Evolutionary conservation across 2,113 vertebrate genomes (phyloP), one percentile per base, ranked within the genome.

Genomic region (Nothobranchius kuhntae): DNA sequence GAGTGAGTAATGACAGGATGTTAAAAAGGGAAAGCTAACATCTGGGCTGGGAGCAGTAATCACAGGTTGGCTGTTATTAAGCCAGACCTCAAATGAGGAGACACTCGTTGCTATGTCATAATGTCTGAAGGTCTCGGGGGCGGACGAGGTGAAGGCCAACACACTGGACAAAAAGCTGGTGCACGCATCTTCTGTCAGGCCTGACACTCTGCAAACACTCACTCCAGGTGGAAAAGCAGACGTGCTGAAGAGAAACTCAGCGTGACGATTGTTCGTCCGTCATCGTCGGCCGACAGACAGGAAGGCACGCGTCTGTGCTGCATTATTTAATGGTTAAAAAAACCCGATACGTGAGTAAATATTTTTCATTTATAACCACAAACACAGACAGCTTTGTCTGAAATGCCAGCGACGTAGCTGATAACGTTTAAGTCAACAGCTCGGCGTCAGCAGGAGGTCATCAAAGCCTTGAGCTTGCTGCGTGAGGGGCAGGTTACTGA

Each of bases 11-110:
- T 90, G 83, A 89, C 61, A 87, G 77, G 61, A 86, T 68, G 40
- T 87, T 87, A 86, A 84, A 87, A 83, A 83, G 78, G 85, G 87
- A 91, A 90, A 90, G 83, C 90, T 77, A 82, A 86, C 88, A 89
- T 91, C 85, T 92, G 89, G 85, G 53, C 74, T 47, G 77, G 82
- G 75, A 80, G 74, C 81, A 76, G 83, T 89, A 91, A 92, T 92
- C 88, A 86, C 85, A 91, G 84, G 87, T 85, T 77, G 75, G 68
- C 71, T 83, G 81, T 86, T 90, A 90, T 89, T 90, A 89, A 89
- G 69, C 26, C 13, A 74, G 73, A 86, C 71, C 74, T 80, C 63
- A 44, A 78, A 66, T 36, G 61, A 65, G 75, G 72, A 26, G 5
- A 9, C 61, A 69, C 66, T 81, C 75, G 73, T 84, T 78, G 77